Evolutionary conservation across 2,113 vertebrate genomes (phyloP).

Genomic region (Zosterops lateralis): DNA sequence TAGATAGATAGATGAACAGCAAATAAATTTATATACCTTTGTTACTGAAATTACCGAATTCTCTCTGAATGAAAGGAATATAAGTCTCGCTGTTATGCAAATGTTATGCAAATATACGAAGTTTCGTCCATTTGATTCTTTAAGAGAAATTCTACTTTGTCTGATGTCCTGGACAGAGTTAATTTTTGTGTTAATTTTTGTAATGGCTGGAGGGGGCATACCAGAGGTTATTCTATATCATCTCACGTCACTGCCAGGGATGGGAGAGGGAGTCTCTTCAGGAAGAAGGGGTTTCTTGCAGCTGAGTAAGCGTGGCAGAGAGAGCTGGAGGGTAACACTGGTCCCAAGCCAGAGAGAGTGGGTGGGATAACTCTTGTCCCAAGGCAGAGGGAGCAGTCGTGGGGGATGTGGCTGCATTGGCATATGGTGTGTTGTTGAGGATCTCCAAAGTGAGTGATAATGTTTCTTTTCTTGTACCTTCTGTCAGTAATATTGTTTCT

Average conservation of each 20-base stretch:
- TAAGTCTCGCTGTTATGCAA: not conserved
- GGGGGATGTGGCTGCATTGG: rapidly evolving
- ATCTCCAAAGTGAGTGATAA: rapidly evolving
- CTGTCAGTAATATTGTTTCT: not conserved
- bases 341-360: not conserved
- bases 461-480: not conserved
- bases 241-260: no score
- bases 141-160: not conserved
- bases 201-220: not conserved
- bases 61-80: not conserved
- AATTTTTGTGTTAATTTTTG: not conserved
- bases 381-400: not conserved
- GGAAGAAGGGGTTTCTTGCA: not conserved
- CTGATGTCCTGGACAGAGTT: not conserved
- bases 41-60: not conserved
- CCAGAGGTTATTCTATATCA: not conserved
- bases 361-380: not conserved
- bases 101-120: not conserved
- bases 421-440: rapidly evolving
- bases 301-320: rapidly evolving
- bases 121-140: not conserved
- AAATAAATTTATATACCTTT: not conserved
- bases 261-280: not conserved
- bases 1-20: not conserved
- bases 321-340: not conserved